Conservation (phyloP, 2,797 vertebrate species). For the Eremophila alpestris region DNA sequence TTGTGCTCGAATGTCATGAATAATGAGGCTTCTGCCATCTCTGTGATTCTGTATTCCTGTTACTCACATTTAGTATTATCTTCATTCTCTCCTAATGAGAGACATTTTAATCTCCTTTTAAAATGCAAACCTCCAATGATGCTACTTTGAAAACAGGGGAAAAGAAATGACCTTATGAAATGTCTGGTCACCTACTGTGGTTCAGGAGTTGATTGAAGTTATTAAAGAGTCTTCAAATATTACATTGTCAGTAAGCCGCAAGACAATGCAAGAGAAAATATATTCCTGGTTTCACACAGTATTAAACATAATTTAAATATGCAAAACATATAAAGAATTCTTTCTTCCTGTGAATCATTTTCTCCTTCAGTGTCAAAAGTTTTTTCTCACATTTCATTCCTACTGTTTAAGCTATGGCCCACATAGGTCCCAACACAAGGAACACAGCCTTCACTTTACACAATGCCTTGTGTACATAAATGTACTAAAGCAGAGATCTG, state of each 20-base stretch:
- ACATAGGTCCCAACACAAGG: rapidly evolving
- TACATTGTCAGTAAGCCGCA: background rate
- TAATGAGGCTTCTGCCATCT: background rate
- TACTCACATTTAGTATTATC: background rate
- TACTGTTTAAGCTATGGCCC: background rate
- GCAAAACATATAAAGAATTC: background rate
- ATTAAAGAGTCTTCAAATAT: slow-evolving; percentile 37
- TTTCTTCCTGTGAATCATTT: background rate
- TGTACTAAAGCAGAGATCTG: background rate
- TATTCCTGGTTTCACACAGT: background rate
- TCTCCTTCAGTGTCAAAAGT: background rate
- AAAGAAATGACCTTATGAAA: slow-evolving; percentile 48
- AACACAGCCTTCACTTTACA: background rate
- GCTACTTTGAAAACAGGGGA: slow-evolving; percentile 5
- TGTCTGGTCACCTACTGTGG: slow-evolving; percentile 46
- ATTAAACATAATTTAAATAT: background rate
- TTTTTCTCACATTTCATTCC: background rate
- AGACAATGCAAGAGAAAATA: background rate
- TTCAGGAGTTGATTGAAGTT: slow-evolving; percentile 48
- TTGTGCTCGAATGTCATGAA: background rate
- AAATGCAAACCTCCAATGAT: slow-evolving; percentile 44
- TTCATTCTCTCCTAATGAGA: slow-evolving; percentile 29
- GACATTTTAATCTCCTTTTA: slow-evolving; percentile 29
- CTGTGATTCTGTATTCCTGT: slow-evolving; percentile 12
- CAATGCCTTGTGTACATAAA: rapidly evolving